Conservation (phyloP, 1,140 invertebrate species). For the Harpegnathos saltator region DNA sequence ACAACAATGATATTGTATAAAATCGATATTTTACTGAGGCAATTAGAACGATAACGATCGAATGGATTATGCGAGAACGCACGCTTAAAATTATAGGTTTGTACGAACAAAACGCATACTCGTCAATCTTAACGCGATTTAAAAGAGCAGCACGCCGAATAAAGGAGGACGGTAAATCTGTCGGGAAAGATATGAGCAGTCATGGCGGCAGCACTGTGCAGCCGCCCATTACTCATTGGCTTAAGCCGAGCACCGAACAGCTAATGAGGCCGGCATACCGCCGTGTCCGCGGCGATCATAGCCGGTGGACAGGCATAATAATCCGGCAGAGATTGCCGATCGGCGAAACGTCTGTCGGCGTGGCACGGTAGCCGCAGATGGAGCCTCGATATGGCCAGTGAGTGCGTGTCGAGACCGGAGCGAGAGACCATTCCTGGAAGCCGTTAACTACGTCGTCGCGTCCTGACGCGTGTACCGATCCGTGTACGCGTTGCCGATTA, state of each 20-base stretch:
- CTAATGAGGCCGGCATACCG: conserved; percentile 75
- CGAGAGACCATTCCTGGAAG: conserved; percentile 73
- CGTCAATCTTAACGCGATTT: conserved; percentile 43
- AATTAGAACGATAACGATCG: conserved; percentile 19
- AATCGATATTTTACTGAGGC: not conserved
- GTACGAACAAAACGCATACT: conserved; percentile 34
- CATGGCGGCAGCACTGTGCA: conserved; percentile 66
- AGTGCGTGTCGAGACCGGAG: conserved; percentile 56
- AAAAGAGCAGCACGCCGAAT: conserved; percentile 59
- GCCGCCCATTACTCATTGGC: conserved; percentile 73
- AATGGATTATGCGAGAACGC: conserved; percentile 23
- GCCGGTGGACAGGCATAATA: conserved; percentile 76
- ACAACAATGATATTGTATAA: not conserved
- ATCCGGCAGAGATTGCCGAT: conserved; percentile 75
- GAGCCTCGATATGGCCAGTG: conserved; percentile 70
- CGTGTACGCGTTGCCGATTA: conserved; percentile 65
- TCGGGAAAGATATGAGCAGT: conserved; percentile 70
- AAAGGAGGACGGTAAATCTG: conserved; percentile 72
- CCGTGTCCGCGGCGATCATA: conserved; percentile 73
- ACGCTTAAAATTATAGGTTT: conserved; percentile 33
- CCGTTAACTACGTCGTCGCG: conserved; percentile 74
- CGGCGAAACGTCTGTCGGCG: conserved; percentile 72
- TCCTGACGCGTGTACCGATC: conserved; percentile 71
- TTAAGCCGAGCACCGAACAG: conserved; percentile 68
- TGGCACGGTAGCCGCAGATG: conserved; percentile 75